Conservation (phyloP, 2,113 vertebrate species). For the Callospermophilus lateralis region DNA sequence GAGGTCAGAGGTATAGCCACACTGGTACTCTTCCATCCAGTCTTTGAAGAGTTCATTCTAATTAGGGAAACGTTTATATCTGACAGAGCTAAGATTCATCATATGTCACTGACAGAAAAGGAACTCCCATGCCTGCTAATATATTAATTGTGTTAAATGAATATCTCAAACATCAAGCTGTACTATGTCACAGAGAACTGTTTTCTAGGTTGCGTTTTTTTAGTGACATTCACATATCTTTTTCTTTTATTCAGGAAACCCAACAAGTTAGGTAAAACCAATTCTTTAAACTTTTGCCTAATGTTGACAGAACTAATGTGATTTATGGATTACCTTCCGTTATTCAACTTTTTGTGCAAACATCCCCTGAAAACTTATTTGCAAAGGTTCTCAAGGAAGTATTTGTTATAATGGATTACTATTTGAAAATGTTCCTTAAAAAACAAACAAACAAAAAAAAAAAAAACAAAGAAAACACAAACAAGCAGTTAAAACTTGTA, state of each 20-base stretch:
- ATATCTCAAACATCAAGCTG: slow-evolving; percentile 12
- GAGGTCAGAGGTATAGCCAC: not conserved
- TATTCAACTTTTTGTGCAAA: not conserved
- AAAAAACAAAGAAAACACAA: not conserved
- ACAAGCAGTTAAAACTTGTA: not conserved
- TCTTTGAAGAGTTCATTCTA: not conserved
- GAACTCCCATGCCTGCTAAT: not conserved
- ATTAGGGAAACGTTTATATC: not conserved
- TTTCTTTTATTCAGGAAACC: slow-evolving; percentile 47
- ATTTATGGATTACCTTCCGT: not conserved
- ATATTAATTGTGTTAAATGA: not conserved
- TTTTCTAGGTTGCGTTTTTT: not conserved
- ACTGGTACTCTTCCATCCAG: not conserved
- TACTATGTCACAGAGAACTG: not conserved
- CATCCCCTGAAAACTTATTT: not conserved
- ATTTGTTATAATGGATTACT: not conserved
- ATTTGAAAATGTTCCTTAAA: slow-evolving; percentile 47
- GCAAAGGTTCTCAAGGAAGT: not conserved
- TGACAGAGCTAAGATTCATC: not conserved
- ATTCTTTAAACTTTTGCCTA: slow-evolving; percentile 29
- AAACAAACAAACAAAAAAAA: not conserved
- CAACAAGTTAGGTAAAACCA: slow-evolving; percentile 42
- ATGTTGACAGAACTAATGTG: not conserved
- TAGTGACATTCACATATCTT: not conserved
- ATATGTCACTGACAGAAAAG: not conserved